A percentile compares a stretch with the other conserved stretches of the same genome.
phyloP scores from a whole-genome alignment of 1,140 invertebrate genomes.

The Formica selysi region DNA sequence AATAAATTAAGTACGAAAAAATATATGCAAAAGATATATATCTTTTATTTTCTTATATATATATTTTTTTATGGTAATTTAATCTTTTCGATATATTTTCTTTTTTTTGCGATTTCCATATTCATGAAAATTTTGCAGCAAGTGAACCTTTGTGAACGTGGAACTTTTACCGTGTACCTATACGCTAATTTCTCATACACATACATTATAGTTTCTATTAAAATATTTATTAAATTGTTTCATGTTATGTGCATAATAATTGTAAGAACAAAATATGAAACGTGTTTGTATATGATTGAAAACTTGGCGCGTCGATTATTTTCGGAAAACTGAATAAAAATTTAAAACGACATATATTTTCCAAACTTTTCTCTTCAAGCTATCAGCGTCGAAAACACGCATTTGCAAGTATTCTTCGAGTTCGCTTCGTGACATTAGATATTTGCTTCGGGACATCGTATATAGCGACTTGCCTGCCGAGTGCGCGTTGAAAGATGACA shows the following conservation, averaged over 20 bases:
- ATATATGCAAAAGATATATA: background rate
- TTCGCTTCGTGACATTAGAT: conserved; percentile 6
- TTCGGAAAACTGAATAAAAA: background rate
- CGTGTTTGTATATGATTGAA: background rate
- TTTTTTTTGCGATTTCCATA: background rate
- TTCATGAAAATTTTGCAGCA: conserved; percentile 29
- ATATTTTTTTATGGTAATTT: conserved; percentile 6
- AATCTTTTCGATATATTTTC: background rate
- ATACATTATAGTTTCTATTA: background rate
- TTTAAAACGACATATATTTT: background rate
- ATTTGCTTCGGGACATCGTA: background rate
- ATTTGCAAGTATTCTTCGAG: conserved; percentile 3
- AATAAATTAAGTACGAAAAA: conserved; percentile 8
- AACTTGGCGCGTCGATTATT: background rate
- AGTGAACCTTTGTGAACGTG: background rate
- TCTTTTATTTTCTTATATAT: background rate
- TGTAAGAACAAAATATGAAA: background rate
- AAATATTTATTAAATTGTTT: background rate
- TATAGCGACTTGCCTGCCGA: conserved; percentile 26
- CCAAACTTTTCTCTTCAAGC: background rate
- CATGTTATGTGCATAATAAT: too few species aligned
- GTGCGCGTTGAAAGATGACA: conserved; percentile 24
- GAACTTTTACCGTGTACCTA: background rate
- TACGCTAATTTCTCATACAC: background rate
- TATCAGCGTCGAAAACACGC: background rate